Percentiles rank a stretch among this genome's conserved stretches.
phyloP scores from a whole-genome alignment of 2,797 vertebrate genomes.

The Dipus sagitta region DNA sequence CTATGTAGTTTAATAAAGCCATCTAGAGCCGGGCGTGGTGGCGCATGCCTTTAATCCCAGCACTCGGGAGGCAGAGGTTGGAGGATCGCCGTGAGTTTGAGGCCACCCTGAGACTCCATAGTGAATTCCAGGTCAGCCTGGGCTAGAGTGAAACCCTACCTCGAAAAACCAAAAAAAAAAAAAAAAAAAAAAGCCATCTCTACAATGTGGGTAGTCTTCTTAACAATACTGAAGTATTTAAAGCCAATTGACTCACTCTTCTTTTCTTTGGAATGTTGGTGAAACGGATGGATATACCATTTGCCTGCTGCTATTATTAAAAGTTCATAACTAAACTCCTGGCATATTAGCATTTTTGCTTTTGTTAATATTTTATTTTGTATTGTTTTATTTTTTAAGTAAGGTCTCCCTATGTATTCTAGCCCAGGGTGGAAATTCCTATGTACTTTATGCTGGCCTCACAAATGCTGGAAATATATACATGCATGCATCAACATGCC shows the following conservation, averaged over 20 bases:
- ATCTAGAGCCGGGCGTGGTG: too few relatives aligned
- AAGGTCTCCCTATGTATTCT: not conserved
- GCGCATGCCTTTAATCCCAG: too few relatives aligned
- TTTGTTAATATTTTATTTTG: not conserved
- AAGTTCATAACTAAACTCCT: not conserved
- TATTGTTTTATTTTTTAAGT: not conserved
- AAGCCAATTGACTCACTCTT: not conserved
- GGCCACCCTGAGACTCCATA: too few relatives aligned
- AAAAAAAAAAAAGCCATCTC: slow-evolving; percentile 2
- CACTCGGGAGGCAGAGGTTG: too few relatives aligned
- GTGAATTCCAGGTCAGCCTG: too few relatives aligned
- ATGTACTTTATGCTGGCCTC: not conserved
- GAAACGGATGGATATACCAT: not conserved
- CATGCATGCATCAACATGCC: not conserved
- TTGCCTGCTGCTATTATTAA: not conserved
- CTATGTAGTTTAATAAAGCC: slow-evolving; percentile 22
- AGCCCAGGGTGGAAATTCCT: not conserved
- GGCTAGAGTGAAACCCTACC: too few relatives aligned
- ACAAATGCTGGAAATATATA: not conserved
- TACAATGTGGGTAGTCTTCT: not conserved
- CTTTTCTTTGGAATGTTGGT: not conserved
- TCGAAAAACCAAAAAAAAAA: too few relatives aligned
- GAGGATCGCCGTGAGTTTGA: too few relatives aligned
- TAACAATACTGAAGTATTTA: not conserved
- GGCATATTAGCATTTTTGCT: not conserved